Evolutionary conservation across 1,140 invertebrate species (phyloP).

Genomic region (Lepidostoma basale): DNA sequence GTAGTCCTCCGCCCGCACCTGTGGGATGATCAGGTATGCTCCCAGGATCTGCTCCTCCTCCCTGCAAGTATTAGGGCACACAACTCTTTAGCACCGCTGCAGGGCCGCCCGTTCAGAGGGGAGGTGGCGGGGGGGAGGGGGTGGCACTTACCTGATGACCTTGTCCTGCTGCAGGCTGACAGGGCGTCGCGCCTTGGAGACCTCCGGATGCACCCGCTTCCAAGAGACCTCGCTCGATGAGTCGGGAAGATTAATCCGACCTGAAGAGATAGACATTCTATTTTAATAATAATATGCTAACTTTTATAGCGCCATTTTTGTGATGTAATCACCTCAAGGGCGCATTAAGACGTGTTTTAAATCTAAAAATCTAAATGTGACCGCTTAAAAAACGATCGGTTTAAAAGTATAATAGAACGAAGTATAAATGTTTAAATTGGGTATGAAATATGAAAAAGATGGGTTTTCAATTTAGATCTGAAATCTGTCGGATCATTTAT

Average conservation of each 20-base stretch:
- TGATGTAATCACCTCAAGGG: too few relatives aligned
- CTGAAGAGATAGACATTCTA: constrained; percentile 47
- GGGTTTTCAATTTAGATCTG: too few relatives aligned
- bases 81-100: too few relatives aligned
- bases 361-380: too few relatives aligned
- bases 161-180: constrained; percentile 54
- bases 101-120: too few relatives aligned
- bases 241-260: constrained; percentile 71
- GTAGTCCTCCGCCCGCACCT: constrained; percentile 67
- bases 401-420: too few relatives aligned
- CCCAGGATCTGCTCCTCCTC: constrained; percentile 73
- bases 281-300: background rate
- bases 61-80: constrained; percentile 62
- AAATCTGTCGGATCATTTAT: too few relatives aligned
- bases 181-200: constrained; percentile 53
- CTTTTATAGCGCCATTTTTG: background rate
- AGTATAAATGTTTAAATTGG: too few relatives aligned
- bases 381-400: too few relatives aligned
- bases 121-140: too few relatives aligned
- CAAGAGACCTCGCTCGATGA: constrained; percentile 70
- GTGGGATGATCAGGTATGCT: constrained; percentile 68
- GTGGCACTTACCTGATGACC: constrained; percentile 57
- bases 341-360: too few relatives aligned
- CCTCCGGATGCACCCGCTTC: constrained; percentile 65
- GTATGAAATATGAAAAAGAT: too few relatives aligned